Conservation (phyloP, 2,797 vertebrate genomes). For the Lateolabrax maculatus region DNA sequence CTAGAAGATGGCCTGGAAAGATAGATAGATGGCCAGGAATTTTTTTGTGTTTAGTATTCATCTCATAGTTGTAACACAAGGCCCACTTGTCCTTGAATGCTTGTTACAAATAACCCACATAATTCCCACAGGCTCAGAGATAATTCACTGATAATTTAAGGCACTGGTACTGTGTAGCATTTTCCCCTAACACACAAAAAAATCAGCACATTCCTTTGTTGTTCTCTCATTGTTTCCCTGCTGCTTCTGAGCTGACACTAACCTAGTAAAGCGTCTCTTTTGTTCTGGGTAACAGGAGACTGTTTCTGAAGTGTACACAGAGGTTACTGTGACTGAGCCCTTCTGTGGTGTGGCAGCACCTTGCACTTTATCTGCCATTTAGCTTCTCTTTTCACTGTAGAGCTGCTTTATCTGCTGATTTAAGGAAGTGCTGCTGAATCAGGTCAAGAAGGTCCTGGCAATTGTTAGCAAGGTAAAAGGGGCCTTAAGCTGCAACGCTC, state of each 20-base stretch:
- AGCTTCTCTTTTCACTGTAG: constrained; percentile 55
- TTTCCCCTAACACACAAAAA: constrained; percentile 65
- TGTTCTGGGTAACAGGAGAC: constrained; percentile 85
- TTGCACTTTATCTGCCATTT: constrained; percentile 78
- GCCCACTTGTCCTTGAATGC: constrained; percentile 82
- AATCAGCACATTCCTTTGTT: constrained; percentile 83
- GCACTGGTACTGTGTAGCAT: constrained; percentile 82
- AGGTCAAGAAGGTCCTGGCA: constrained; percentile 68
- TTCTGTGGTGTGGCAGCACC: constrained; percentile 81
- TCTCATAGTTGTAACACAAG: constrained; percentile 82
- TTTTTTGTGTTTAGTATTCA: constrained; percentile 77
- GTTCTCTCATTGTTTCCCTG: constrained; percentile 76
- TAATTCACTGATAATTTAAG: constrained; percentile 84
- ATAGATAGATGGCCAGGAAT: constrained; percentile 72
- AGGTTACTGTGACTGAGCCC: constrained; percentile 82
- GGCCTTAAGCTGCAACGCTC: constrained; percentile 39
- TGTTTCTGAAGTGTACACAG: constrained; percentile 82
- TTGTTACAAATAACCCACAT: constrained; percentile 84
- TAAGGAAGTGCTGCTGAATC: constrained; percentile 71
- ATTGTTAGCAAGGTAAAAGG: constrained; percentile 55
- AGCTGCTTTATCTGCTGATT: constrained; percentile 69
- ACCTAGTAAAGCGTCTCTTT: constrained; percentile 85
- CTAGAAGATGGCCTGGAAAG: constrained; percentile 79
- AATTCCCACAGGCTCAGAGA: constrained; percentile 83
- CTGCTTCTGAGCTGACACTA: constrained; percentile 84